These are phyloP conservation scores for Parazoanthus atlanticus DNA, from an alignment of 92 coral and sea anemone species.

Conservation along the genomic window DNA sequence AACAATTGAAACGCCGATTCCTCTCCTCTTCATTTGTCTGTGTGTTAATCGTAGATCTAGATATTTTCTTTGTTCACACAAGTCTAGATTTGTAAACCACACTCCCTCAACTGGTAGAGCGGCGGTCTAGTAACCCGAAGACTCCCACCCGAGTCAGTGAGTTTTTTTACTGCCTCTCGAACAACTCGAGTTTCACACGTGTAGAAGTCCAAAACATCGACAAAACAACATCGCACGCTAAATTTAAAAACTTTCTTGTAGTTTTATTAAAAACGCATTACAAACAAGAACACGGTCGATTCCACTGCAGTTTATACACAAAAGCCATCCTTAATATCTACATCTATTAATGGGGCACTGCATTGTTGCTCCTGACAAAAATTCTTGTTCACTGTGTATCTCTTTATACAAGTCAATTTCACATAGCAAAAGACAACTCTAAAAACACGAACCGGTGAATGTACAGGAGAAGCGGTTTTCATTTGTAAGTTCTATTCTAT, in stretches of 20 bases:
- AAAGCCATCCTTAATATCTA: background rate
- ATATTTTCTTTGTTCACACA: no score
- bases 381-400: background rate
- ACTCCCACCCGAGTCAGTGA: no score
- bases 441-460: background rate
- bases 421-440: slow-evolving; percentile 18
- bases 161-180: no score
- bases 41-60: no score
- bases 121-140: no score
- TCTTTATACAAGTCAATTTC: slow-evolving; percentile 4
- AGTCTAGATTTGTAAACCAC: no score
- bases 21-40: no score
- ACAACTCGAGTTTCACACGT: no score
- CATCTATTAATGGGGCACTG: background rate
- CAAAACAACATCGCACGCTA: background rate
- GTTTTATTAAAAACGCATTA: slow-evolving; percentile 14
- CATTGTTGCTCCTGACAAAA: background rate
- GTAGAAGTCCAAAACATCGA: background rate
- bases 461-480: background rate
- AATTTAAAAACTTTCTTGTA: background rate
- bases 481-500: background rate
- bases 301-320: background rate
- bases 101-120: no score
- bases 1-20: no score
- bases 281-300: background rate